Evolutionary conservation across 2,888 invertebrate species (phyloP), one percentile per base, ranked within the genome.

Genomic region (Bhutanitis thaidina): DNA sequence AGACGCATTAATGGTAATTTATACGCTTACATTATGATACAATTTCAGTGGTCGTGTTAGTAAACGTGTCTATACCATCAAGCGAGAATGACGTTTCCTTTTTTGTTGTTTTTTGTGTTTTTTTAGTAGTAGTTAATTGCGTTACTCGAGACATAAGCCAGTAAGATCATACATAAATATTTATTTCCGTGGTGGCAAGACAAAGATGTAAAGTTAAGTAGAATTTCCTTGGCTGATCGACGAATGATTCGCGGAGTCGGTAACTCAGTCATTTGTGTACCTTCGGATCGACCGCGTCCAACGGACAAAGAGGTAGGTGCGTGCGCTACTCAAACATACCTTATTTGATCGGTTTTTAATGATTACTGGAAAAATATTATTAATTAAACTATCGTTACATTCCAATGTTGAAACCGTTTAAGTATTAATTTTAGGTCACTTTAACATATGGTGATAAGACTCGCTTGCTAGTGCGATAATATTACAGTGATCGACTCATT

Each of bases 321-420:
- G 79, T 74, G 56, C 62, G 62, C 56, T 60, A 54, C 59, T 59
- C 56, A 61, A 58, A 56, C 59, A 49, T 60, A 56, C 54, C 53
- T 53, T 52, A 55, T 59, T 60, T 71, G 72, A 80, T 78, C 71
- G 64, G 61, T 60, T 67, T 75, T 72, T 77, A 80, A 82, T 58
- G 67, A 72, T 67, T 56, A 45, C 53, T 34, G 54, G 52, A 47
- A 44, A 27, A 44, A 49, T 29, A 50, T 41, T 35, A 32, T 53
- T 41, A 52, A 53, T 56, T 50, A 49, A 47, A 43, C 38, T 43
- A 40, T 29, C 36, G 30, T 45, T 40, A 49, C 9, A 37, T 34
- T 46, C 7, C 36, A 43, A 49, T 49, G 35, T 16, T 15, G 44
- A 27, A 53, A 40, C 16, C 45, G 36, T 41, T 46, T 44, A 34